Evolutionary conservation across 2,113 vertebrate species (phyloP), one percentile per base, ranked within the genome.

Genomic region (Menidia beryllina): DNA sequence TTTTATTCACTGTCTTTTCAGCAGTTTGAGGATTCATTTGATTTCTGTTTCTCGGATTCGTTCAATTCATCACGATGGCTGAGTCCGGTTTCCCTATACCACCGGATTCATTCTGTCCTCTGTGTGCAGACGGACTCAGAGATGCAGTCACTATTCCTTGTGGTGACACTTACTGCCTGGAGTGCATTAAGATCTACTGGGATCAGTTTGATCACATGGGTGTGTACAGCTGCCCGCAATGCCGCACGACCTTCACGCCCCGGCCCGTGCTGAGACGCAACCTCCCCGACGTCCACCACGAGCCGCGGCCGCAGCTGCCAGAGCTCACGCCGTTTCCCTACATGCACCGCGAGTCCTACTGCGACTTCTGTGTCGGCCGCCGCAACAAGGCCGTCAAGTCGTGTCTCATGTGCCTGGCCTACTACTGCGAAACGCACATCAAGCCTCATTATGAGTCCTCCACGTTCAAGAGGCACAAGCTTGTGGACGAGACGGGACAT

Each of bases 401-500:
- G 0, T 96, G 94, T 75, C 90, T 94, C 26, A 61, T 76, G 52
- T 96, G 95, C 14, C 43, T 95, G 23, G 93, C 79, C 0, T 93
- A 93, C 71, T 89, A 96, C 88, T 96, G 95, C 43, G 92, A 93
- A 74, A 89, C 89, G 0, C 95, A 96, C 3, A 72, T 96, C 77
- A 91, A 86, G 55, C 95, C 93, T 0, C 95, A 95, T 75, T 93
- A 91, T 0, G 93, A 95, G 82, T 94, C 92, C 0, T 86, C 93
- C 26, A 93, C 93, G 11, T 86, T 93, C 81, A 95, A 89, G 84
- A 84, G 91, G 1, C 95, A 95, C 55, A 20, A 94, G 69, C 76
- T 96, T 73, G 92, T 95, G 61, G 93, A 94, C 14, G 91, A 94
- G 84, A 93, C 79, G 0, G 83, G 59, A 0, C 69, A 56, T 23